Conservation (phyloP, 1,140 invertebrate species). For the Pectinophora gossypiella region DNA sequence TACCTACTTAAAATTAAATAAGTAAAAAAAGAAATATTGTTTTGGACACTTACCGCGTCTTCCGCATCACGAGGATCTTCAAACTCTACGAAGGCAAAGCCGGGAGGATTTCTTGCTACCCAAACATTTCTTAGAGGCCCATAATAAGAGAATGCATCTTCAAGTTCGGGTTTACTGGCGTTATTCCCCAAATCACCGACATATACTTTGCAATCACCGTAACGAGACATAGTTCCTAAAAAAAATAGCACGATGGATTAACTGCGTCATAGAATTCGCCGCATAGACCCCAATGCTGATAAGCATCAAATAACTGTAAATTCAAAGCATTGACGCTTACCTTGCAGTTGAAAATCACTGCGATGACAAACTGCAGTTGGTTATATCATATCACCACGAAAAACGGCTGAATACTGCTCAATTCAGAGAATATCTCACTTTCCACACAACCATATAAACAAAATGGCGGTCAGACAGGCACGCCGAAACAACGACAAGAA, state of each 20-base stretch:
- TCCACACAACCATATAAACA: too few relatives aligned
- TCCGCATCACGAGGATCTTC: constrained; percentile 93
- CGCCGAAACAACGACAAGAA: too few relatives aligned
- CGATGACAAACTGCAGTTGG: too few relatives aligned
- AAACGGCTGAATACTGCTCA: too few relatives aligned
- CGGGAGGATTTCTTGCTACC: constrained; percentile 94
- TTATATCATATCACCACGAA: too few relatives aligned
- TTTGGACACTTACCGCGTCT: constrained; percentile 86
- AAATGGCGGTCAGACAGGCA: too few relatives aligned
- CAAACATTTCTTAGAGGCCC: constrained; percentile 95
- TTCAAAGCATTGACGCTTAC: too few relatives aligned
- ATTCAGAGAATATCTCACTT: too few relatives aligned
- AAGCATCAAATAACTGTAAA: too few relatives aligned
- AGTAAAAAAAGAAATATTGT: neutral
- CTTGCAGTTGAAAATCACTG: too few relatives aligned
- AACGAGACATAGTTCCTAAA: constrained; percentile 80
- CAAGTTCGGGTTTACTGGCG: constrained; percentile 93
- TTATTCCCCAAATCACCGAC: constrained; percentile 94
- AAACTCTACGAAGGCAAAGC: constrained; percentile 98
- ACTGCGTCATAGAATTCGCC: neutral
- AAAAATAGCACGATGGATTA: neutral
- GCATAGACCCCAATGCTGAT: too few relatives aligned
- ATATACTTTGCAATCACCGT: constrained; percentile 96
- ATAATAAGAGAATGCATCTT: constrained; percentile 96
- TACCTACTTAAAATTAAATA: neutral